These are phyloP conservation scores for Hypothenemus hampei DNA, from an alignment of 1,140 invertebrate species.

Conservation along the genomic window DNA sequence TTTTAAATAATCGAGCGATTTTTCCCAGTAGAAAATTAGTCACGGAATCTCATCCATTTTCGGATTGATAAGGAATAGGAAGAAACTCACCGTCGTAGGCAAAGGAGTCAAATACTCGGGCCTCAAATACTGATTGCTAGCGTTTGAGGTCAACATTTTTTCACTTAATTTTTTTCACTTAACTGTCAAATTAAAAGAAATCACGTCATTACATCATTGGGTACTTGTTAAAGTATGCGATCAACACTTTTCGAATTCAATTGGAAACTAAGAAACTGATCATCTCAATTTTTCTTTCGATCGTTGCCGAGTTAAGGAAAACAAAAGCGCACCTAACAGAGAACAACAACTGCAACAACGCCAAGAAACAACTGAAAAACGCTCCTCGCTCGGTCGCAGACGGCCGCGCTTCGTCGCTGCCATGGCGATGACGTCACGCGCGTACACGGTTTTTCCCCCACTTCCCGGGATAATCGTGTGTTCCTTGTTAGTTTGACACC, in stretches of 20 bases:
- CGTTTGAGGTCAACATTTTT: constrained; percentile 76
- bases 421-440: background rate
- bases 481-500: constrained; percentile 39
- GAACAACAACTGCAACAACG: background rate
- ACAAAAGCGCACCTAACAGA: no score
- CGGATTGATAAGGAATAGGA: background rate
- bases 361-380: constrained; percentile 1
- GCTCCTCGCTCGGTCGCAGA: constrained; percentile 4
- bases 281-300: no score
- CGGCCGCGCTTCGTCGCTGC: constrained; percentile 15
- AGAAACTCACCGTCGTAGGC: constrained; percentile 74
- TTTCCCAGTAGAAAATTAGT: background rate
- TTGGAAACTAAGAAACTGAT: no score
- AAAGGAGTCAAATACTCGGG: constrained; percentile 87
- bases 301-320: no score
- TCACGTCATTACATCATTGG: no score
- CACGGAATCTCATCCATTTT: background rate
- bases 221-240: no score
- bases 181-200: no score
- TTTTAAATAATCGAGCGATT: no score
- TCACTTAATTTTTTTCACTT: no score
- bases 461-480: no score
- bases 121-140: constrained; percentile 80
- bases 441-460: no score
- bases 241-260: no score